Evolutionary conservation across 2,888 invertebrate species (phyloP), one percentile per base, ranked within the genome.

Genomic region (Pristionchus fissidentatus): DNA sequence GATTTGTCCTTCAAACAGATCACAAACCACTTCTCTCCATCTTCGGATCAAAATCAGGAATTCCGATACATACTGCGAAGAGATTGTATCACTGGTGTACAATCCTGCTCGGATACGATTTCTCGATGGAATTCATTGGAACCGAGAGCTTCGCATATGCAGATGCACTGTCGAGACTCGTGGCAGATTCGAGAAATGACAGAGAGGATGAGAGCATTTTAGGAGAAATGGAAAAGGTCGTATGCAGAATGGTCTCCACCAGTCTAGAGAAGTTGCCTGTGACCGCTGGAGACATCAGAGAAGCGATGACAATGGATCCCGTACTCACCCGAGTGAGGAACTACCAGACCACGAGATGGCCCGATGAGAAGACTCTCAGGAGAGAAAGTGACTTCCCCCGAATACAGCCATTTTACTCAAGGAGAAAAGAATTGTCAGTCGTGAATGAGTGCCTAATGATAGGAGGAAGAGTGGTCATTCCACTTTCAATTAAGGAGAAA

Each of bases 1-100:
- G 89, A n/a, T 94, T 94, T 86, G 92, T 92, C 1, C 86, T 89
- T 13, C 81, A 77, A 32, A 89, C 89, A 19, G 89, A 89, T 79
- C 89, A 89, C 66, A 81, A 86, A 84, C 93, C 93, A 0, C 85
- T 94, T 4, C 92, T 88, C 1, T n/a, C 84, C 0, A 57, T 57
- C 1, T 26, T 3, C 57, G 26, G 57, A 57, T 57, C 26, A 26
- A 57, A 57, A 57, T 3, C n/a, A 57, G 57, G 57, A n/a, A 26
- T 57, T 22, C 57, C 57, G 8, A 26, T 26, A 26, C 57, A 57
- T 57, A 57, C 57, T 26, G 57, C 57, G n/a, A 57, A 26, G 26
- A 57, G 57, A 26, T 26, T 57, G 26, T 57, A 26, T 8, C 57
- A 57, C 8, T 57, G 57, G 57, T 57, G 57, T n/a, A 57, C 57